Evolutionary conservation across 1,140 invertebrate species (phyloP).

Genomic region (Eueides isabella): DNA sequence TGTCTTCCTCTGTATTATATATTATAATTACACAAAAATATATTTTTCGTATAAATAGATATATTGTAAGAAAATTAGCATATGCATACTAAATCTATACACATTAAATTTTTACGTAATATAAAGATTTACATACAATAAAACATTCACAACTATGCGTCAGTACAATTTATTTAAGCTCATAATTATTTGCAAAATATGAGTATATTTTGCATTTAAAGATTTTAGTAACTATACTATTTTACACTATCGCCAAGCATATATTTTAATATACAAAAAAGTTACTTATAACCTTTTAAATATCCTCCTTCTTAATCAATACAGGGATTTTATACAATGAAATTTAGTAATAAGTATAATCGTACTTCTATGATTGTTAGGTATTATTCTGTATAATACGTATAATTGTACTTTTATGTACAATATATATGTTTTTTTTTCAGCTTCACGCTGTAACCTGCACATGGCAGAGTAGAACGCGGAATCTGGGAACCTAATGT

Average conservation of each 20-base stretch:
- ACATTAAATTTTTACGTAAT: neutral
- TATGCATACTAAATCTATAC: too few relatives aligned
- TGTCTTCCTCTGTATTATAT: too few relatives aligned
- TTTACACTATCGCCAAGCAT: neutral
- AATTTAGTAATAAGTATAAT: neutral
- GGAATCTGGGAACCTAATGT: too few relatives aligned
- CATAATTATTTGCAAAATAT: neutral
- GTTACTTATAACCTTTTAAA: neutral
- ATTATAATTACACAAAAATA: too few relatives aligned
- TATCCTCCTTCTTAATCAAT: neutral
- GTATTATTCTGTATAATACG: too few relatives aligned
- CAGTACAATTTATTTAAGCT: conserved; percentile 1
- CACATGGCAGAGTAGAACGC: too few relatives aligned
- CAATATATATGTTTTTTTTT: too few relatives aligned
- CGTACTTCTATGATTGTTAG: too few relatives aligned
- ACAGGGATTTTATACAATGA: neutral
- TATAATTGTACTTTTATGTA: too few relatives aligned
- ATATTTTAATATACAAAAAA: conserved; percentile 3
- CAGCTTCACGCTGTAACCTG: too few relatives aligned
- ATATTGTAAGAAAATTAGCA: too few relatives aligned
- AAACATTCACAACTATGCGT: neutral
- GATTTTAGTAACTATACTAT: neutral
- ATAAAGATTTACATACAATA: neutral
- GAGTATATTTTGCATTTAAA: neutral
- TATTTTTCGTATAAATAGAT: too few relatives aligned